Percentiles rank a stretch among this genome's conserved stretches.
These are phyloP conservation scores for Larimichthys crocea DNA, from an alignment of 2,113 vertebrate genomes.

Conservation along the genomic window DNA sequence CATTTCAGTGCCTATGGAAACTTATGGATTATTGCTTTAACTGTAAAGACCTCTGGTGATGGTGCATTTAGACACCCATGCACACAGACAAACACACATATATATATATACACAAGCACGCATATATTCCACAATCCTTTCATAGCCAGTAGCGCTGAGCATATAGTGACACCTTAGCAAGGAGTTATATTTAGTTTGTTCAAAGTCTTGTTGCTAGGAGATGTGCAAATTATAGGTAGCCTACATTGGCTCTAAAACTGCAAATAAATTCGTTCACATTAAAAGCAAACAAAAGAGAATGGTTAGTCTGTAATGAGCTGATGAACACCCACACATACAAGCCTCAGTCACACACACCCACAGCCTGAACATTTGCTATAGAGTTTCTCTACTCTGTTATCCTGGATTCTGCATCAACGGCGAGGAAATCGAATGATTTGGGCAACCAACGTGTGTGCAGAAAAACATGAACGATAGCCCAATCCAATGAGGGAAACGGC, in stretches of 20 bases:
- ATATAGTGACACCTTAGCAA: slow-evolving; percentile 71
- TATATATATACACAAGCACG: background rate
- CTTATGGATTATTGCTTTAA: background rate
- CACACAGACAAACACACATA: slow-evolving; percentile 3
- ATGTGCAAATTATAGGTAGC: slow-evolving; percentile 80
- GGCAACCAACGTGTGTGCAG: background rate
- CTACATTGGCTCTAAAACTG: slow-evolving; percentile 72
- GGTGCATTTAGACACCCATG: slow-evolving; percentile 1
- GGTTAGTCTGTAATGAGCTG: slow-evolving; percentile 62
- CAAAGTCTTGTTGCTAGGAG: slow-evolving; percentile 85
- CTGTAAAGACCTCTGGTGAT: background rate
- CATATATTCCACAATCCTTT: slow-evolving; percentile 13
- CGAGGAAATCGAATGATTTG: slow-evolving; percentile 38
- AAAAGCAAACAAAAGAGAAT: slow-evolving; percentile 69
- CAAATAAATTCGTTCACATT: slow-evolving; percentile 72
- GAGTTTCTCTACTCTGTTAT: slow-evolving; percentile 34
- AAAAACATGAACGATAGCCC: slow-evolving; percentile 1
- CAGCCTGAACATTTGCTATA: slow-evolving; percentile 38
- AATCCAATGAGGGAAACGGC: background rate
- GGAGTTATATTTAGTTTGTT: slow-evolving; percentile 83
- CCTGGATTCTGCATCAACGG: slow-evolving; percentile 15
- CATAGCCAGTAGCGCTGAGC: slow-evolving; percentile 31
- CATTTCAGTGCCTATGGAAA: background rate
- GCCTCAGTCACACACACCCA: slow-evolving; percentile 54
- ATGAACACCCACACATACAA: slow-evolving; percentile 60